Evolutionary conservation across 2,888 invertebrate species (phyloP), one percentile per base, ranked within the genome.

Genomic region (Amiota minor): DNA sequence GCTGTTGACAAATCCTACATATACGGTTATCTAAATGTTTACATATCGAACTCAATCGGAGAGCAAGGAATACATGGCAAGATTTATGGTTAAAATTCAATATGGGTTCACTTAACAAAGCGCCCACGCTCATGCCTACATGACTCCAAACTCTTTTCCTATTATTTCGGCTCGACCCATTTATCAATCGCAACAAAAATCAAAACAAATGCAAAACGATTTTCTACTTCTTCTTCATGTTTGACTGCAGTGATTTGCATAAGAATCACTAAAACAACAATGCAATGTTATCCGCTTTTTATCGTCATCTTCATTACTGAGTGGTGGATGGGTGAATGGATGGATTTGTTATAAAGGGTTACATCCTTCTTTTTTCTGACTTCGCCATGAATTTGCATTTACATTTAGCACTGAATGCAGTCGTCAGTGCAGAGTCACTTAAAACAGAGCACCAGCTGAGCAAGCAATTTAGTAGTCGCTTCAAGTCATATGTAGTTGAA

Each of bases 181-280:
- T 78, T 75, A 79, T 77, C 84, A 85, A 86, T 83, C 83, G 84
- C 75, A 35, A 35, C 78, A 82, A 76, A 78, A 85, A 82, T 83
- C 85, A 86, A 86, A 86, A 85, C 78, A 86, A 83, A 86, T 86
- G 84, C 78, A 83, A 86, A 84, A 83, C 87, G 83, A 84, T 86
- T 86, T 86, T 83, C 35, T 35, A 35, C 35, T 35, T 35, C 35
- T 35, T 35, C 81, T 86, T 86, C 86, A 86, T 83, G 79, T 80
- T 77, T 77, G 81, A 83, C 83, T 85, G 83, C 83, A 84, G 86
- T 84, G 83, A 84, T 84, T 84, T 84, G 86, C 86, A 86, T 85
- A 80, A 86, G 78, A 35, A 81, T 73, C 71, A 53, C 76, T 80
- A 61, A 53, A 47, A 55, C 10, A n/a, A 47, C 9, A 46, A 56